These are phyloP conservation scores for Centruroides sculpturatus DNA, from an alignment of 1,140 invertebrate species.

Conservation along the genomic window DNA sequence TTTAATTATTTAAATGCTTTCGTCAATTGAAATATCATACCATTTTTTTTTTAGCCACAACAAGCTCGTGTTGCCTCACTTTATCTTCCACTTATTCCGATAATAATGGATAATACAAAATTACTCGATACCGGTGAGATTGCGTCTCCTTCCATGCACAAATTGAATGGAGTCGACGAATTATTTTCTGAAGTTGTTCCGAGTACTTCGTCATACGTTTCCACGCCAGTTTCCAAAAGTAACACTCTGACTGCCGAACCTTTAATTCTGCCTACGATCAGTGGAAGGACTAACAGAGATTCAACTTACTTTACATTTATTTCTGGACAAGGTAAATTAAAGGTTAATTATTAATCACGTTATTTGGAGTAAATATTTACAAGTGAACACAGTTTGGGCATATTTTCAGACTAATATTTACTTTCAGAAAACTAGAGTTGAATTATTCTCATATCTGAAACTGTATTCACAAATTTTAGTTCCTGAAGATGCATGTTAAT, in stretches of 20 bases:
- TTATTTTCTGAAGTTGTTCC: background rate
- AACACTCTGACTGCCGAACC: background rate
- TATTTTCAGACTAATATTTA: too few species aligned
- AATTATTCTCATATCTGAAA: too few species aligned
- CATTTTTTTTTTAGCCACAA: constrained; percentile 41
- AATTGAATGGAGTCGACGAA: background rate
- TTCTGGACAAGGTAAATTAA: constrained; percentile 32
- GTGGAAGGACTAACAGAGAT: constrained; percentile 32
- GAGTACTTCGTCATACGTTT: background rate
- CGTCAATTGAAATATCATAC: too few species aligned
- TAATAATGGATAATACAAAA: constrained; percentile 58
- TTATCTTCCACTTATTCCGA: constrained; percentile 75
- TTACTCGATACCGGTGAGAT: constrained; percentile 35
- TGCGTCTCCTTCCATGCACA: background rate
- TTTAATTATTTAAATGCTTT: too few species aligned
- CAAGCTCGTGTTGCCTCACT: constrained; percentile 71
- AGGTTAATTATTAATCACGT: too few species aligned
- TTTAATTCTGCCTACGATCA: too few species aligned
- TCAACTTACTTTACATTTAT: constrained; percentile 61
- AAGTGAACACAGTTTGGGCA: too few species aligned
- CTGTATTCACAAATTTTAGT: too few species aligned
- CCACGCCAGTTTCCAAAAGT: background rate
- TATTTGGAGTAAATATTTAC: too few species aligned
- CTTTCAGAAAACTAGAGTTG: too few species aligned
- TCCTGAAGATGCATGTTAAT: too few species aligned